Evolutionary conservation across 2,888 invertebrate genomes (phyloP), one percentile per base, ranked within the genome.

Genomic region (Lathronympha strigana): DNA sequence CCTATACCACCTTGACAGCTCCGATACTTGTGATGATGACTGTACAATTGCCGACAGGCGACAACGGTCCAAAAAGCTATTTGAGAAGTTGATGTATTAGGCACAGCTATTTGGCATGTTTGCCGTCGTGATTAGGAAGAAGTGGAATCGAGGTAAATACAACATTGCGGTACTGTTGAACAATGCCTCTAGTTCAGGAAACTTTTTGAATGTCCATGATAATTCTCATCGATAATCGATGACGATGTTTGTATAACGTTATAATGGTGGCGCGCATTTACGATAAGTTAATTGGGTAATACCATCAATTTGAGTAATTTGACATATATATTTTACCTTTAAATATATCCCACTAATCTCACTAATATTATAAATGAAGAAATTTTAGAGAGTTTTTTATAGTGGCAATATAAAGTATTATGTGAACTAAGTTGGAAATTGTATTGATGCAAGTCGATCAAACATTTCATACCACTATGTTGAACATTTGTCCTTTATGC

Each of bases 41-140:
- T 21, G n/a, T n/a, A n/a, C 19, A 25, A 55, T 55, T 25, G 17
- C 57, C 43, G 9, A 31, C 11, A 31, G 19, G 40, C 55, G 36
- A n/a, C n/a, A 54, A 23, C 19, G 33, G 25, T 54, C 61, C 45
- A 33, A 19, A 54, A 28, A 21, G 25, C 66, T 61, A 61, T 53
- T 66, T 61, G 47, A 40, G 47, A 54, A 23, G 38, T 53, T 60
- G 66, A 61, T 61, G 53, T 66, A 49, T 61, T 61, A 54, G 61
- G 54, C 61, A 63, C 55, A 49, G 68, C 66, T 61, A 68, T 66
- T 70, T 58, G 61, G 54, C 63, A 50, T 71, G 68, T 72, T 71
- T 71, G 69, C 67, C 40, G 33, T 55, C 47, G 43, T 63, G 55
- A 69, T 71, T 71, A 72, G 68, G 66, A 67, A 68, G 63, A 66